Evolutionary conservation across 2,113 vertebrate species (phyloP).

Genomic region (Addax nasomaculatus): DNA sequence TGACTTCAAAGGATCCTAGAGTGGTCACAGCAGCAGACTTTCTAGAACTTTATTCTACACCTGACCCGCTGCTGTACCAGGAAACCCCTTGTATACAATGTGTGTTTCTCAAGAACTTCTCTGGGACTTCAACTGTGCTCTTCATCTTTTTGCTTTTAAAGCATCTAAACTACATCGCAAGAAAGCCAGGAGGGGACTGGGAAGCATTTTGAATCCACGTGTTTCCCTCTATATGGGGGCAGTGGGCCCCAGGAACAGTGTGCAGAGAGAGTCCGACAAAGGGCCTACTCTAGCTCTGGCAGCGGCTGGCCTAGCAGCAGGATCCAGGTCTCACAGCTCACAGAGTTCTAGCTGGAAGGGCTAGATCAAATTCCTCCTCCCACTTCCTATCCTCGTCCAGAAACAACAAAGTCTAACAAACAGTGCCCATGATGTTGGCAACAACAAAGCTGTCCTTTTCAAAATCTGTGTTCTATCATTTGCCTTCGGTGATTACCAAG

Average conservation of each 20-base stretch:
- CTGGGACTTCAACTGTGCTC: not conserved
- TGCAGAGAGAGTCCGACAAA: not conserved
- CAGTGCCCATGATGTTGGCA: slow-evolving; percentile 40
- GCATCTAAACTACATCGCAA: not conserved
- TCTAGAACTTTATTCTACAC: not conserved
- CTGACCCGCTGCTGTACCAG: not conserved
- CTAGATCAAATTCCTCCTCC: slow-evolving; percentile 22
- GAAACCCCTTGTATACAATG: not conserved
- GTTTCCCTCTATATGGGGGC: not conserved
- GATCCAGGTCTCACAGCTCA: not conserved
- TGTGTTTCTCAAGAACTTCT: not conserved
- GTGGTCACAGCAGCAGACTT: not conserved
- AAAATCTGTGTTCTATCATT: slow-evolving; percentile 47
- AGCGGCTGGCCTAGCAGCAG: not conserved
- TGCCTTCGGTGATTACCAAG: slow-evolving; percentile 24
- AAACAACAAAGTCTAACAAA: slow-evolving; percentile 46
- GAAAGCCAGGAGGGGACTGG: not conserved
- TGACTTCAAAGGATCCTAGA: not conserved
- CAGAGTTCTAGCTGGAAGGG: slow-evolving; percentile 40
- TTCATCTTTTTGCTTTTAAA: slow-evolving; percentile 15
- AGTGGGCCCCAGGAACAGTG: not conserved
- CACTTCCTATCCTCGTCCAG: slow-evolving; percentile 9
- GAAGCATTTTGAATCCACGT: not conserved
- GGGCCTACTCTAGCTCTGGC: not conserved
- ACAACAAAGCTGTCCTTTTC: slow-evolving; percentile 28